Evolutionary conservation across 1,140 invertebrate genomes (phyloP).

Genomic region (Aphaenogaster ashmeadi): DNA sequence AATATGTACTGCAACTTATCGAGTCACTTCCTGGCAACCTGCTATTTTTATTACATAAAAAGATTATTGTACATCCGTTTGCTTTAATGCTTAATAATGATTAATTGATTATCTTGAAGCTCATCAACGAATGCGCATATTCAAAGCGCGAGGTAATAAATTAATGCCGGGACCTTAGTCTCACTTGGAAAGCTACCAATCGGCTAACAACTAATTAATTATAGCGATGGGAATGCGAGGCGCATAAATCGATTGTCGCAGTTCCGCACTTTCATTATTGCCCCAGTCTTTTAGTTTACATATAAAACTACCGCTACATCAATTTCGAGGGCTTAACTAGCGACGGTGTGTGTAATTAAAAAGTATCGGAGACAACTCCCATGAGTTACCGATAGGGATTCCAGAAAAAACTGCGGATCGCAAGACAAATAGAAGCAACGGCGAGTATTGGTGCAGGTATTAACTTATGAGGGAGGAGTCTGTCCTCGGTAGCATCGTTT

Average conservation of each 20-base stretch:
- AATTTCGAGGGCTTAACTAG: constrained; percentile 58
- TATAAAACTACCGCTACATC: constrained; percentile 26
- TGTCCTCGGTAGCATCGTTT: background rate
- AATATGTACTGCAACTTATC: background rate
- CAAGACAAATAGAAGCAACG: constrained; percentile 37
- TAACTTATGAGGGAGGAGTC: constrained; percentile 13
- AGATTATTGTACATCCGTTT: background rate
- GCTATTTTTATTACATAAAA: background rate
- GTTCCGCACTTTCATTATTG: constrained; percentile 55
- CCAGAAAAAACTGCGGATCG: background rate
- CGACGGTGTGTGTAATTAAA: constrained; percentile 66
- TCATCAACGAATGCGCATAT: constrained; percentile 38
- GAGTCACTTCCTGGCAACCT: background rate
- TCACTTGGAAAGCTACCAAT: constrained; percentile 55
- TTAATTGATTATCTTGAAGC: constrained; percentile 23
- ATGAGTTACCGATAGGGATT: constrained; percentile 52
- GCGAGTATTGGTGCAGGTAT: constrained; percentile 2
- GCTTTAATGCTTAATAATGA: constrained; percentile 41
- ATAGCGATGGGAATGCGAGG: constrained; percentile 46
- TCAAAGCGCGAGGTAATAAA: constrained; percentile 38
- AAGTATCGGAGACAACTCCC: constrained; percentile 67
- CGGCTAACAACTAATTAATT: constrained; percentile 53
- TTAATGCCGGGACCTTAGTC: constrained; percentile 36
- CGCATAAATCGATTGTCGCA: constrained; percentile 61
- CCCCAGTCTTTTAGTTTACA: constrained; percentile 39